Evolutionary conservation across 2,888 invertebrate species (phyloP), one percentile per base, ranked within the genome.

Genomic region (Cantharis nigra): DNA sequence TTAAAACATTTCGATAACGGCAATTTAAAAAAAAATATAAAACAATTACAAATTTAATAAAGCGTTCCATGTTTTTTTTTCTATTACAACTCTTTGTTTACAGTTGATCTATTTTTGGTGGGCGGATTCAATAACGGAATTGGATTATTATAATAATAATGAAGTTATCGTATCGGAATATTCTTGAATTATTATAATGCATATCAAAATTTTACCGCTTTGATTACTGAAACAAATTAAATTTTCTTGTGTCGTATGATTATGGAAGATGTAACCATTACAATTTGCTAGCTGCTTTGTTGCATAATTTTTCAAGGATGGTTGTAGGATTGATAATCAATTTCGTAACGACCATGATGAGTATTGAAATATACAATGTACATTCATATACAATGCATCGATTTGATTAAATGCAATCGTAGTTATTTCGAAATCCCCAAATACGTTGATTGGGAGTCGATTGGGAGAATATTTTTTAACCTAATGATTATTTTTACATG

Each of bases 121-220:
- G 65, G 65, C 65, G 65, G 65, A 65, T 23, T 65, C 65, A 65
- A 65, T 65, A 65, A 65, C 65, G 65, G 65, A 65, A 33, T 33
- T 33, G 13, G 33, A 33, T 13, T 33, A 33, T 65, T 18, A 65
- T 65, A 20, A 18, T 65, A 65, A 23, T 65, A 65, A 20, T 14
- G 64, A 64, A 33, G 33, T n/a, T 33, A 33, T 13, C 33, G 33
- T 33, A 33, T 33, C 33, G 13, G n/a, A 65, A 65, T 65, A 23
- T 65, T n/a, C 23, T 65, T 65, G 20, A 23, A 65, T 65, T 65
- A 65, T 65, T 65, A 23, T 11, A 23, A 65, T 13, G n/a, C 23
- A 65, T 65, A 23, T 16, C 13, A 23, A 9, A 16, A 7, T 65
- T 65, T 65, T 20, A 16, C 11, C 18, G 65, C 20, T 65, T 65